These are phyloP conservation scores for Sarotherodon lohbergeri DNA, from an alignment of 2,113 vertebrate genomes.

Conservation along the genomic window DNA sequence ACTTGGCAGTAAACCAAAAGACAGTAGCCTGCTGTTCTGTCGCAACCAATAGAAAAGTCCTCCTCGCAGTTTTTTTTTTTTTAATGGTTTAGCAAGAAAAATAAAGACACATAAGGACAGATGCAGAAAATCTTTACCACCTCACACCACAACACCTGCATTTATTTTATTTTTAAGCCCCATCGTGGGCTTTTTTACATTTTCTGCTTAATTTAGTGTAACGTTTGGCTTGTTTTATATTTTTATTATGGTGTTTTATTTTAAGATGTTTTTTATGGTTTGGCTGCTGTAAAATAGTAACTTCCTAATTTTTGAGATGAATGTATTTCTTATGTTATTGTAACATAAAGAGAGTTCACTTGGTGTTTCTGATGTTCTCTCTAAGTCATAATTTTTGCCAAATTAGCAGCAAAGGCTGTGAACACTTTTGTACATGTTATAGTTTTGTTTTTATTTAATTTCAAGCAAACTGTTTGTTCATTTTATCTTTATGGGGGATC, in stretches of 20 bases:
- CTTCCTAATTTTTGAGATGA: neutral
- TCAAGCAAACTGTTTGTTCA: too few relatives aligned
- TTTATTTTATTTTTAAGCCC: neutral
- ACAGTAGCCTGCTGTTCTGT: neutral
- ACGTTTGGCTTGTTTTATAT: neutral
- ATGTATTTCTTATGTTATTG: neutral
- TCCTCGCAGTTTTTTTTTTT: neutral
- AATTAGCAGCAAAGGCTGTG: neutral
- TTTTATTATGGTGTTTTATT: neutral
- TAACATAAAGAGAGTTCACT: neutral
- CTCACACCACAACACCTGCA: neutral
- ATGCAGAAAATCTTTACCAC: neutral
- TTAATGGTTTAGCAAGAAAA: neutral
- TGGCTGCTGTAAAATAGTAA: neutral
- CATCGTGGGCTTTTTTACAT: fast-evolving
- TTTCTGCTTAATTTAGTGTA: neutral
- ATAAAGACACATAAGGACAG: neutral
- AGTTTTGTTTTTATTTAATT: neutral
- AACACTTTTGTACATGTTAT: neutral
- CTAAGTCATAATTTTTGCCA: neutral
- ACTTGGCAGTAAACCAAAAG: neutral
- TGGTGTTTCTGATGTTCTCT: neutral
- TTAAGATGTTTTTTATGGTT: neutral
- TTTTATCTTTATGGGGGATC: too few relatives aligned
- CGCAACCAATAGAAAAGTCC: neutral